Conservation (phyloP, 2,888 invertebrate genomes). For the Dicyrtomina minuta region DNA sequence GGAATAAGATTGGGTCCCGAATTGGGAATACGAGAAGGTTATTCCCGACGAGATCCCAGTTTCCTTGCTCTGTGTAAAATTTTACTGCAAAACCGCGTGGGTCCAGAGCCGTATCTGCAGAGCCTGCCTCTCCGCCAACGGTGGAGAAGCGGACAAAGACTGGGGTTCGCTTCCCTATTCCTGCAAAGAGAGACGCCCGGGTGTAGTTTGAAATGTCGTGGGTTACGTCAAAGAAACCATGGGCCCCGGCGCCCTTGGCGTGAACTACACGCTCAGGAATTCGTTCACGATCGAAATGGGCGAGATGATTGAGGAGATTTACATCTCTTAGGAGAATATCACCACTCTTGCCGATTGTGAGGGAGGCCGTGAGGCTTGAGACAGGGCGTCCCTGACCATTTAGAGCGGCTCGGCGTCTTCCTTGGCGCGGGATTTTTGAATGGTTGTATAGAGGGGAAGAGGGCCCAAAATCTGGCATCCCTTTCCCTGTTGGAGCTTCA, state of each 20-base stretch:
- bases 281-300: conserved; percentile 67
- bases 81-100: conserved; percentile 77
- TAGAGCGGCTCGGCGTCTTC: too few relatives aligned
- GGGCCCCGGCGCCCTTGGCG: conserved; percentile 71
- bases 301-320: conserved; percentile 73
- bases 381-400: too few relatives aligned
- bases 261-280: conserved; percentile 76
- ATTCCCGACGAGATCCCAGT: conserved; percentile 91
- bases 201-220: conserved; percentile 77
- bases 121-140: conserved; percentile 88
- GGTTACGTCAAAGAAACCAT: conserved; percentile 83
- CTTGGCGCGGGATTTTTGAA: too few relatives aligned
- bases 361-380: conserved; percentile 52
- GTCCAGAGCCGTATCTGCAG: conserved; percentile 41
- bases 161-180: conserved; percentile 75
- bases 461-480: too few relatives aligned
- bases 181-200: conserved; percentile 75
- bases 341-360: conserved; percentile 82
- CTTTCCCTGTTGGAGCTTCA: too few relatives aligned
- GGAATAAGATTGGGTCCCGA: conserved; percentile 84
- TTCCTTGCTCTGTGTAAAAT: conserved; percentile 91
- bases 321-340: conserved; percentile 84
- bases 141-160: conserved; percentile 79
- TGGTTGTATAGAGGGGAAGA: too few relatives aligned
- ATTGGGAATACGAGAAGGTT: conserved; percentile 86